Evolutionary conservation across 2,113 vertebrate genomes (phyloP).

Genomic region (Megaleporinus macrocephalus): DNA sequence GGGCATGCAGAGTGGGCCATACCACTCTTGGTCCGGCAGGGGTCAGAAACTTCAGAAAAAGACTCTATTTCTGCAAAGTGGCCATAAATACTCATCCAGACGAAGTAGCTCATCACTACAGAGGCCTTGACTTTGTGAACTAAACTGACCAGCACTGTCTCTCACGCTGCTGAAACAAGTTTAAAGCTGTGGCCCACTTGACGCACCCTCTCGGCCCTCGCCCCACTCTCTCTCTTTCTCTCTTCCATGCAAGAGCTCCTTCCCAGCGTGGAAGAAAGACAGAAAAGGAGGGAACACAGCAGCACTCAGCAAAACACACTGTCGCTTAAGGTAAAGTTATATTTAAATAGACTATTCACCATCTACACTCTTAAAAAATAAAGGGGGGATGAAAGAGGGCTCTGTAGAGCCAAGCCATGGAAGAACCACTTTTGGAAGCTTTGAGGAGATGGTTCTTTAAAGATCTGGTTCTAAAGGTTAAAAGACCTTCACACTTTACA

Average conservation of each 20-base stretch:
- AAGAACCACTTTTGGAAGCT: too few relatives aligned
- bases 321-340: conserved; percentile 43
- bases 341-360: not conserved
- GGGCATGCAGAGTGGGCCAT: conserved; percentile 74
- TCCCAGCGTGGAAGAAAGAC: conserved; percentile 16
- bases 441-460: too few relatives aligned
- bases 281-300: not conserved
- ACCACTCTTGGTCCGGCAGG: conserved; percentile 69
- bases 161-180: too few relatives aligned
- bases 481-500: too few relatives aligned
- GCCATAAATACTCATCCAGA: not conserved
- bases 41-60: conserved; percentile 58
- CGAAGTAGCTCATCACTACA: not conserved
- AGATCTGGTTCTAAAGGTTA: too few relatives aligned
- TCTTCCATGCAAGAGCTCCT: conserved; percentile 51
- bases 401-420: not conserved
- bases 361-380: not conserved
- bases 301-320: not conserved
- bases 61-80: conserved; percentile 5
- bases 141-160: not conserved
- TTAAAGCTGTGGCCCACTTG: not conserved
- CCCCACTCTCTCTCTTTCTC: conserved; percentile 53
- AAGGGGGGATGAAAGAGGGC: not conserved
- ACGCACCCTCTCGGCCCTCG: not conserved
- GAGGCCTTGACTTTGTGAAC: not conserved